Conservation (phyloP, 37 sponge, comb jelly and placozoan species). For the Lycopodina hypogea region DNA sequence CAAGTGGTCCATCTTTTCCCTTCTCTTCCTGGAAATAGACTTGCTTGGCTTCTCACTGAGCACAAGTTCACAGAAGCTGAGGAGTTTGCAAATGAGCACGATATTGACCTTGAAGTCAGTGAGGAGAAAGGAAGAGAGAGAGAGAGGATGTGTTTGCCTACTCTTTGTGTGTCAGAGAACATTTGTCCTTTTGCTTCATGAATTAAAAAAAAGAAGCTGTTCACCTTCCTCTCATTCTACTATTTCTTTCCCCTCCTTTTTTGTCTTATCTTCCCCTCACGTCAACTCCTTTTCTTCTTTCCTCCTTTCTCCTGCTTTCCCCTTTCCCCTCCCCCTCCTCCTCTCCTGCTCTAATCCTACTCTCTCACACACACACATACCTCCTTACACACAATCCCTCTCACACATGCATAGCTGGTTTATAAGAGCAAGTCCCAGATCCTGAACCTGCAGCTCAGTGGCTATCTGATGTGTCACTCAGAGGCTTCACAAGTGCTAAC, state of each 20-base stretch:
- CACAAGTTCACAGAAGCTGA: conserved; percentile 49
- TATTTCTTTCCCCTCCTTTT: no score
- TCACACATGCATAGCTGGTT: conserved; percentile 28
- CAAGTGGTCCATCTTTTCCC: conserved; percentile 40
- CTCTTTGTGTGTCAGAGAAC: no score
- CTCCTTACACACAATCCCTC: not conserved
- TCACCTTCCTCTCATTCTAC: no score
- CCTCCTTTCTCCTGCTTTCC: not conserved
- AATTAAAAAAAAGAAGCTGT: no score
- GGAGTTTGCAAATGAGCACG: conserved; percentile 21
- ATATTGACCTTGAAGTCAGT: conserved; percentile 39
- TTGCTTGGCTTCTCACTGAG: conserved; percentile 29
- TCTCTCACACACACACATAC: not conserved
- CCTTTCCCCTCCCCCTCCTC: not conserved
- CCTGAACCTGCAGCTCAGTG: conserved; percentile 6
- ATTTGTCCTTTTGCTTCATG: no score
- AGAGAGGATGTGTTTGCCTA: no score
- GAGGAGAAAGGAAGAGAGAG: not conserved
- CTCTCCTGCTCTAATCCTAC: not conserved
- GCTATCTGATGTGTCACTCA: not conserved
- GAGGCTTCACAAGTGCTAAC: not conserved
- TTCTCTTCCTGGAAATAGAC: conserved; percentile 35
- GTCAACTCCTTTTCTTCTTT: not conserved
- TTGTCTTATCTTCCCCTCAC: not conserved
- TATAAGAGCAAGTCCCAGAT: conserved; percentile 35